Evolutionary conservation across 2,113 vertebrate species (phyloP), one percentile per base, ranked within the genome.

Genomic region (Hiodon alosoides): DNA sequence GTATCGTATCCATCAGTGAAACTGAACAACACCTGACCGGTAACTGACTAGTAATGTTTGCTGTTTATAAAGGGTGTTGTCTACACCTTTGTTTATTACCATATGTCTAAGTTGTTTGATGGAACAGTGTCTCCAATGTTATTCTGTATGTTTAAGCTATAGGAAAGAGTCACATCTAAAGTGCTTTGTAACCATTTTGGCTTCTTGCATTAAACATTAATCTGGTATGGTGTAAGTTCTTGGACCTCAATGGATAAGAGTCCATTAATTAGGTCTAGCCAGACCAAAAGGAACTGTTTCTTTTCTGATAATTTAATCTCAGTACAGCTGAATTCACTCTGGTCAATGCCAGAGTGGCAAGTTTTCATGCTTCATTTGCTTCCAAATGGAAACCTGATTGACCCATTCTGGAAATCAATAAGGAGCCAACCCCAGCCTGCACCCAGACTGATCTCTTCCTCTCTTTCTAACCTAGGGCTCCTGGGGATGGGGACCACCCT

Each of bases 401-500:
- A 17, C 47, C 52, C 53, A 67, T 47, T 55, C 55, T 58, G 16
- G 47, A 31, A 17, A 47, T n/a, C 73, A 68, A 57, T 9, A 16
- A 17, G 10, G 53, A 31, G 17, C 51, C 65, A 16, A 55, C 52
- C 53, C 46, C 46, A 8, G 64, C 13, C 2, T 7, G 46, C 52
- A 55, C 16, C 31, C 59, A 4, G 14, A 10, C 64, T 68, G 52
- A 67, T 50, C 47, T 48, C 31, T 67, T 46, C 55, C 53, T 75
- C 46, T 68, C n/a, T 31, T 67, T 52, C 65, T 75, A 31, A 67
- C 64, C 14, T 75, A 75, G 73, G 73, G 53, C 7, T 75, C 54
- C 55, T 67, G 87, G 88, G 89, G 84, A 82, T 67, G 87, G 88
- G 89, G 84, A 82, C 85, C 71, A 70, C 81, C 80, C 75, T 87